Base-by-base conservation (phyloP, 2,888 invertebrate species). In the Lasioglossum calceatum region DNA sequence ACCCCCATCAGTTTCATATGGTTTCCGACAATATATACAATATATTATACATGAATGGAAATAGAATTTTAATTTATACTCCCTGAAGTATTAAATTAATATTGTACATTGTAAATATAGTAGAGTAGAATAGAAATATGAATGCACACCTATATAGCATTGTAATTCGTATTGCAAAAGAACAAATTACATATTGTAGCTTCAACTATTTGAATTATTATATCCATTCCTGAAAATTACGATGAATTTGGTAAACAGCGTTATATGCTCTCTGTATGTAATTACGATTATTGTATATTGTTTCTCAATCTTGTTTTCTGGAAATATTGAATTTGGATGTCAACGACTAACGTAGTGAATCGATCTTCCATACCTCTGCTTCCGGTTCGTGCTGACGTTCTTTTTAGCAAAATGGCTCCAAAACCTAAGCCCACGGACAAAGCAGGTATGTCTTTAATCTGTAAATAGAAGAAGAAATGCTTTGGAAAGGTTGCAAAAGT, bases 351-450 rank as follows among this genome's bases (percentile, higher is more conserved):
- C 79, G 90, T 88, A 87, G 88, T 91, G 5, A 8, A 2, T 12
- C 19, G 27, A 54, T 74, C 61, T 23, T 39, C 70, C 27, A 78
- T 12, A 72, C 42, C 19, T 70, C 61, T 39, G 16, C 36, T 89
- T 90, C 90, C 90, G 90, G 79, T 32, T 16, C 10, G n/a, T 73
- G 39, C 14, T 86, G 23, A 79, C 84, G 82, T 90, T 94, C 95
- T 95, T 95, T 95, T 95, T 94, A 94, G 91, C 95, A 97, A 97
- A 96, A 98, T 98, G 98, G 98, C 98, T 96, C 98, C 98, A 96
- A 98, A 98, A 97, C 97, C 96, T 90, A 96, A 96, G 94, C 95
- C 98, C 95, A 97, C 97, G 94, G 98, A 98, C 95, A 98, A 98
- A 96, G 96, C 98, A 96, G 98, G 98, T 98, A 97, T 14, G 71